Evolutionary conservation across 2,113 vertebrate genomes (phyloP).

Genomic region (Xiphias gladius): DNA sequence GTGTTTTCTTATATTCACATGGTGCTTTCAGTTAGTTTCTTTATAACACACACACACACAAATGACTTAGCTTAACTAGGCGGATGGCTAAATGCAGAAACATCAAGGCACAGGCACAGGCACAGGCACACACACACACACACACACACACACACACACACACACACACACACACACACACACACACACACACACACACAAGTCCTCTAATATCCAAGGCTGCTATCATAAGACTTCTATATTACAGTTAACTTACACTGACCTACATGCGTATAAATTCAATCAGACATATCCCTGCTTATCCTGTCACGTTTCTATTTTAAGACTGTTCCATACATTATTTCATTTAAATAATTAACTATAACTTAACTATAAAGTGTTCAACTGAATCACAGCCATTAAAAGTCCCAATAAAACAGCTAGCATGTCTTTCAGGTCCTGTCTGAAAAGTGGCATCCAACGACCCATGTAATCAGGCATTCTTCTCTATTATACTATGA

Average conservation of each 20-base stretch:
- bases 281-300: background rate
- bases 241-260: background rate
- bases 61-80: too few relatives aligned
- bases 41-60: background rate
- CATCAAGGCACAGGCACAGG: too few relatives aligned
- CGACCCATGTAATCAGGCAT: too few relatives aligned
- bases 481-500: too few relatives aligned
- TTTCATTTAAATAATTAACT: background rate
- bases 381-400: background rate
- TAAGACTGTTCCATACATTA: background rate
- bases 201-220: background rate
- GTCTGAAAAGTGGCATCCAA: too few relatives aligned
- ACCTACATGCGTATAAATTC: background rate
- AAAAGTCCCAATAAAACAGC: background rate
- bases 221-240: background rate
- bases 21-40: too few relatives aligned
- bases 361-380: background rate
- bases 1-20: too few relatives aligned
- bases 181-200: background rate
- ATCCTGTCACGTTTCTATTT: background rate
- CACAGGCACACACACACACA: background rate
- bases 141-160: background rate
- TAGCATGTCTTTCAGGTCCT: too few relatives aligned
- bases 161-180: background rate
- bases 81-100: too few relatives aligned